Base-by-base conservation (phyloP, 2,888 invertebrate genomes). In the Brachyopa scutellaris region DNA sequence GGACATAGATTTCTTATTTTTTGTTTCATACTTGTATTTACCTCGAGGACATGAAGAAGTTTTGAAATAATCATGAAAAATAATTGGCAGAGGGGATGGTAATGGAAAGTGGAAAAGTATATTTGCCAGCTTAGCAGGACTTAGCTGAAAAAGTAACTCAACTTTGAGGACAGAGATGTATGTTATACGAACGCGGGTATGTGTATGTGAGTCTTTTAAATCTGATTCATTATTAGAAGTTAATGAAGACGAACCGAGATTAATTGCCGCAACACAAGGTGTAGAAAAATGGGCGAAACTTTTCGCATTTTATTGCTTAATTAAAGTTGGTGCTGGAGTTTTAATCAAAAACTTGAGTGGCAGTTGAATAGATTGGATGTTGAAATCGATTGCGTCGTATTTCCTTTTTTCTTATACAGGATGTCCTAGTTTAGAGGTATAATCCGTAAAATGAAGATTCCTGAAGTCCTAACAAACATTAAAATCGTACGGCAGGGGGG, bases 181-280 rank as follows among this genome's bases (percentile, higher is more conserved):
- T 26, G 8, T n/a, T n/a, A n/a, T n/a, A n/a, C n/a, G n/a, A n/a
- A n/a, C n/a, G n/a, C n/a, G n/a, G n/a, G n/a, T n/a, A n/a, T n/a
- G n/a, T n/a, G n/a, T n/a, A n/a, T n/a, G n/a, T n/a, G n/a, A 36
- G 66, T 36, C 26, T 55, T 55, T 61, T 61, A 55, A 66, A 67
- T 73, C 73, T 55, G 67, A 40, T 67, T 79, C 67, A 47, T 67
- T 73, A 79, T 79, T 79, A 67, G 67, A 79, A 79, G 73, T 79
- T 73, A 79, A 79, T 79, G 67, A 79, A 73, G 67, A 73, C 73
- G 47, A 67, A 73, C 61, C 73, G 40, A 73, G 73, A 79, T 79
- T 79, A 79, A 79, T 79, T 79, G 78, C 45, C 73, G 59, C 66
- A 57, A 45, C 72, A 72, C 45, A 73, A 67, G 73, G 61, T 79